A percentile compares a stretch with the other conserved stretches of the same genome.
Conservation (phyloP, 1,140 invertebrate genomes). For the Drosophila repleta region DNA sequence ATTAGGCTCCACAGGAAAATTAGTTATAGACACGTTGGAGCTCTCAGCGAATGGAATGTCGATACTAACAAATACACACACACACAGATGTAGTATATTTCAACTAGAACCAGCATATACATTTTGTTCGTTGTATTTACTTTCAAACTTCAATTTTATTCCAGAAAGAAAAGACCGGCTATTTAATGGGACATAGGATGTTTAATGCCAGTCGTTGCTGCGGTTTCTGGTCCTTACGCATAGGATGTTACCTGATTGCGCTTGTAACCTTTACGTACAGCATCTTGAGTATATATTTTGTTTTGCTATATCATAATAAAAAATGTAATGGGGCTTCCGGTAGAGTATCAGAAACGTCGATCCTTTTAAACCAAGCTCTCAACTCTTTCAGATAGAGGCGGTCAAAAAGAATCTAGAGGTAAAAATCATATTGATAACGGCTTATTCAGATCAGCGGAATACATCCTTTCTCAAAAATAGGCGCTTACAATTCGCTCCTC, state of each 20-base stretch:
- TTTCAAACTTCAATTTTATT: background rate
- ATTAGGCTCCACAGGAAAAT: constrained; percentile 44
- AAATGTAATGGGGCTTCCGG: background rate
- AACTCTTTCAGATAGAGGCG: no score
- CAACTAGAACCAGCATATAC: no score
- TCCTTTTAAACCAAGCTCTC: no score
- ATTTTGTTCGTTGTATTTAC: background rate
- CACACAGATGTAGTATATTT: no score
- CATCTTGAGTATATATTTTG: background rate
- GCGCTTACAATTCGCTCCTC: background rate
- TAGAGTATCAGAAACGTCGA: no score
- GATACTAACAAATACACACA: no score
- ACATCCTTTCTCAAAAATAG: background rate
- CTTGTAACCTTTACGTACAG: background rate
- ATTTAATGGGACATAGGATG: no score
- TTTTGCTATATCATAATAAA: background rate
- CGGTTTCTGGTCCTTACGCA: background rate
- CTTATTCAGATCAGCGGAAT: no score
- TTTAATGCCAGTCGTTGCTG: background rate
- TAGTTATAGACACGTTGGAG: constrained; percentile 9
- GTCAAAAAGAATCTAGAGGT: no score
- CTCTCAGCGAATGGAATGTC: no score
- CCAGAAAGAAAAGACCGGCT: background rate
- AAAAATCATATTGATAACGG: no score
- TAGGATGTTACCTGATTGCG: background rate